These are phyloP conservation scores for Paramormyrops hopkinsi DNA, from an alignment of 2,797 vertebrate species.

Conservation along the genomic window DNA sequence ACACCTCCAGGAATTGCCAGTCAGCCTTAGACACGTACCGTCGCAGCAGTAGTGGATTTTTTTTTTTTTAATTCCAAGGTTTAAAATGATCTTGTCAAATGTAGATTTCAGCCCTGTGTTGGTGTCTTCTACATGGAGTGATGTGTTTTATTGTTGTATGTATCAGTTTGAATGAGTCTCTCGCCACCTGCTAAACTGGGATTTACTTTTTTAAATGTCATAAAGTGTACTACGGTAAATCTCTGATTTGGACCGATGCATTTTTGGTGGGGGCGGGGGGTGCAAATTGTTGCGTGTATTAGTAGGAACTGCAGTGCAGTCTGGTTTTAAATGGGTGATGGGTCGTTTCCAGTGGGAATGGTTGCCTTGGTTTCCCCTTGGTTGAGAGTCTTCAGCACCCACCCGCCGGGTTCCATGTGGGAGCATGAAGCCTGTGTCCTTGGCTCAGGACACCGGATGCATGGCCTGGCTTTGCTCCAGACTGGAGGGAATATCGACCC, in stretches of 20 bases:
- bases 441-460: slow-evolving; percentile 34
- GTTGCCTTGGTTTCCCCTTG: background rate
- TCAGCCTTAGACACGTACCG: background rate
- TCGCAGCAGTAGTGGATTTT: background rate
- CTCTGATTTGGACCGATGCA: background rate
- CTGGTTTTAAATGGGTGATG: background rate
- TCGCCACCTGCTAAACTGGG: background rate
- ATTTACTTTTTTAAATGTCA: background rate
- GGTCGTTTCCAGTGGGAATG: background rate
- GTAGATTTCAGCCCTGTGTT: background rate
- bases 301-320: background rate
- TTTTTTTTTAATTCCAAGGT: background rate
- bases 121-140: background rate
- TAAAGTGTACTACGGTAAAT: background rate
- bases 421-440: slow-evolving; percentile 34
- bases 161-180: background rate
- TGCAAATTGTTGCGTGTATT: background rate
- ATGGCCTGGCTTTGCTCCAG: slow-evolving; percentile 28
- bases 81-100: background rate
- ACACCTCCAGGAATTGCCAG: background rate
- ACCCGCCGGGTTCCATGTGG: background rate
- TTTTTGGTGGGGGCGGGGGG: background rate
- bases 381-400: background rate
- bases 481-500: slow-evolving; percentile 24
- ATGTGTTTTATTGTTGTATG: background rate